phyloP scores from a whole-genome alignment of 2,888 invertebrate species.

The Dynastes tityus region DNA sequence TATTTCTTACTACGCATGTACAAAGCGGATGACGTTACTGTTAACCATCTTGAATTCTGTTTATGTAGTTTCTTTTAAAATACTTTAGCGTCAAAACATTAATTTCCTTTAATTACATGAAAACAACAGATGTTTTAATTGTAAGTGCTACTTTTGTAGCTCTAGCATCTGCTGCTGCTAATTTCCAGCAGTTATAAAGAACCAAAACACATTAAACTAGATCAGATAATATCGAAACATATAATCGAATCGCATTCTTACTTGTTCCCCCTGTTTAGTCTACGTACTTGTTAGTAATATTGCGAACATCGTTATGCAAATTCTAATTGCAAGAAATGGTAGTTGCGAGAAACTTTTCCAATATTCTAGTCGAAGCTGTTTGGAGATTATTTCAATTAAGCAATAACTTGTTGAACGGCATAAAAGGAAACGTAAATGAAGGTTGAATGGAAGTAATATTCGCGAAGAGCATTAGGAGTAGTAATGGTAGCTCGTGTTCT shows the following conservation, averaged over 20 bases:
- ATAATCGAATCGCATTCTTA: neutral
- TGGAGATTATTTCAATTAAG: slow-evolving; percentile 22
- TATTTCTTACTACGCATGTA: no score
- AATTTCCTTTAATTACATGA: no score
- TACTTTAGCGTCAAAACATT: no score
- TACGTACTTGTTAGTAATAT: neutral
- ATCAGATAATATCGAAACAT: neutral
- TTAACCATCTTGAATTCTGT: no score
- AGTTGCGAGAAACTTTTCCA: neutral
- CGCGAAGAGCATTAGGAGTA: neutral
- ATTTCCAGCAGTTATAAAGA: neutral
- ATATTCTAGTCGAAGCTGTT: neutral
- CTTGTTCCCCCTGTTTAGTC: neutral
- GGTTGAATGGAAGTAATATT: neutral
- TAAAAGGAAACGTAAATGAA: neutral
- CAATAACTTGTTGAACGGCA: slow-evolving; percentile 4
- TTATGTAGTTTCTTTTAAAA: no score
- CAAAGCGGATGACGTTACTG: no score
- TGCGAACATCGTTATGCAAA: slow-evolving; percentile 3
- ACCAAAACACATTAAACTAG: neutral
- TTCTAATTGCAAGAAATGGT: neutral
- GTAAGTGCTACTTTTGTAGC: no score
- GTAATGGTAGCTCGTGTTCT: neutral
- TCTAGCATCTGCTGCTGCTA: neutral
- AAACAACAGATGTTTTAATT: no score